Conservation (phyloP, 2,888 invertebrate genomes). For the Drepanosiphum platanoidis region DNA sequence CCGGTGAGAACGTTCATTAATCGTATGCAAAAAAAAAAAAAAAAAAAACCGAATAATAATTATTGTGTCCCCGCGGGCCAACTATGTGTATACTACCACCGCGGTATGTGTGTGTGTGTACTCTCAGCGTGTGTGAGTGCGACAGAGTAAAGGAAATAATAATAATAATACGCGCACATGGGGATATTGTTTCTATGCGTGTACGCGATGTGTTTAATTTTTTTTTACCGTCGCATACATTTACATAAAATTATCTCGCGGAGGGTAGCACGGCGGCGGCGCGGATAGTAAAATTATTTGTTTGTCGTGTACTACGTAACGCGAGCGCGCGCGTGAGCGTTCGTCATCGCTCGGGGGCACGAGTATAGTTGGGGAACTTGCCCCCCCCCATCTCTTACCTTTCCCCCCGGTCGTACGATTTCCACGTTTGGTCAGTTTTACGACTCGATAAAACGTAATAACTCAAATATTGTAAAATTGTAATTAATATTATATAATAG, state of each 20-base stretch:
- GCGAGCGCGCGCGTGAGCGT: neutral
- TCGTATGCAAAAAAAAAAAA: constrained; percentile 53
- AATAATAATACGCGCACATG: constrained; percentile 45
- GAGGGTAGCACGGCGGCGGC: constrained; percentile 18
- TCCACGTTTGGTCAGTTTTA: too few relatives aligned
- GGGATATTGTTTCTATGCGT: constrained; percentile 60
- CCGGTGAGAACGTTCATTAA: constrained; percentile 62
- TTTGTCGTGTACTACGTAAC: constrained; percentile 21
- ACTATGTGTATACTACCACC: too few relatives aligned
- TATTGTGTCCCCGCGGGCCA: constrained; percentile 62
- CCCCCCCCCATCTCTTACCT: too few relatives aligned
- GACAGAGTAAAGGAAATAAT: constrained; percentile 14
- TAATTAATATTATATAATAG: too few relatives aligned
- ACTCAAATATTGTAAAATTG: too few relatives aligned
- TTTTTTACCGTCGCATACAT: constrained; percentile 46
- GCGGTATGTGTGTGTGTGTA: neutral
- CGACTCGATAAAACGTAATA: too few relatives aligned
- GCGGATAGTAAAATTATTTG: constrained; percentile 22
- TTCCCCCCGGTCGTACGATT: too few relatives aligned
- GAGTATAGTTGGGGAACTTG: too few relatives aligned
- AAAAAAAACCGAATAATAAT: constrained; percentile 56
- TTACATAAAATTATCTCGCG: constrained; percentile 60
- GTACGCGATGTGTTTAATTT: constrained; percentile 10
- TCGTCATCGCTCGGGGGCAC: neutral
- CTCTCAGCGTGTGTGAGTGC: too few relatives aligned